A percentile compares a stretch with the other conserved stretches of the same genome.
These are phyloP conservation scores for Sorex maritimensis DNA, from an alignment of 2,797 vertebrate genomes.

Conservation along the genomic window DNA sequence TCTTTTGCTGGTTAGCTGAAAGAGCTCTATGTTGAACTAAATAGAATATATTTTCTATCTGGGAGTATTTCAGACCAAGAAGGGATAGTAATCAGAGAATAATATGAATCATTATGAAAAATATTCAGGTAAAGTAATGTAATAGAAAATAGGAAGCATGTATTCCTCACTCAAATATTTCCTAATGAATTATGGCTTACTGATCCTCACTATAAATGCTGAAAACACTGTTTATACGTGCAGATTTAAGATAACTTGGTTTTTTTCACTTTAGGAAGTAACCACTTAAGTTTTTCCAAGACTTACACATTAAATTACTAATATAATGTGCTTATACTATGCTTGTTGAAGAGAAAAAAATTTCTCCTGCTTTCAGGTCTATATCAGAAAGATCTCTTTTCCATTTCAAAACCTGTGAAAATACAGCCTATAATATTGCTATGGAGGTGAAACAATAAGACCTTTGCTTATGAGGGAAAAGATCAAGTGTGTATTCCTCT, in stretches of 20 bases:
- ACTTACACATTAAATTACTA: not conserved
- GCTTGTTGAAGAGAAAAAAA: not conserved
- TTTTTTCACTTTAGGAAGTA: not conserved
- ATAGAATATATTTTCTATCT: slow-evolving; percentile 24
- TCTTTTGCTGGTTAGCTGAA: not conserved
- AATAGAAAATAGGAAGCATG: not conserved
- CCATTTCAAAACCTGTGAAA: slow-evolving; percentile 63
- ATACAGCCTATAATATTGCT: slow-evolving; percentile 48
- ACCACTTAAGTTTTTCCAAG: not conserved
- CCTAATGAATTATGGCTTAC: slow-evolving; percentile 16
- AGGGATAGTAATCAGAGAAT: slow-evolving; percentile 1
- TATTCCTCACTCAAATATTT: not conserved
- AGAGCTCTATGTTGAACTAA: not conserved
- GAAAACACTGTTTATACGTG: not conserved
- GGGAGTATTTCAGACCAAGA: not conserved
- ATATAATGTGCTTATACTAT: not conserved
- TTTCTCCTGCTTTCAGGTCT: slow-evolving; percentile 31
- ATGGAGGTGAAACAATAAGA: slow-evolving; percentile 63
- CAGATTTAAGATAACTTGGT: not conserved
- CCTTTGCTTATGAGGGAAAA: slow-evolving; percentile 71
- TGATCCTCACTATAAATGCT: not conserved
- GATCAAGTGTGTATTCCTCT: slow-evolving; percentile 32
- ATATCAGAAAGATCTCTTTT: slow-evolving; percentile 46
- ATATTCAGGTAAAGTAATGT: not conserved
- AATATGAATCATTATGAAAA: slow-evolving; percentile 12